Percentiles rank a stretch among this genome's conserved stretches.
phyloP scores from a whole-genome alignment of 2,113 vertebrate genomes.

The Tringa solitaria region DNA sequence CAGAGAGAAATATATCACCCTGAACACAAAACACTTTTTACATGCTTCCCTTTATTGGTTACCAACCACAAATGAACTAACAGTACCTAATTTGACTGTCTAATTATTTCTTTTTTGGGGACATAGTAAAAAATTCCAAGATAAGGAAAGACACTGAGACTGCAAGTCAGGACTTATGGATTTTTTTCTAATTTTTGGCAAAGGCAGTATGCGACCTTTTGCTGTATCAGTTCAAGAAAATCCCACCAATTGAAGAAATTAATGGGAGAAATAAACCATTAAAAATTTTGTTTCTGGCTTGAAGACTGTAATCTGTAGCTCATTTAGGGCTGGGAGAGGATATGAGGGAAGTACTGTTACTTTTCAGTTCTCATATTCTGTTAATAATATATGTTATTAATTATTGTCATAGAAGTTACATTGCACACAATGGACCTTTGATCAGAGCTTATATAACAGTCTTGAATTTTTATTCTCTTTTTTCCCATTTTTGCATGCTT shows the following conservation, averaged over 20 bases:
- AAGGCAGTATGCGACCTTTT: background rate
- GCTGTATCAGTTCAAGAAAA: background rate
- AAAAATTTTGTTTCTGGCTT: background rate
- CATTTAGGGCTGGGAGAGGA: background rate
- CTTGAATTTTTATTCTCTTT: background rate
- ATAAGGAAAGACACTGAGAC: background rate
- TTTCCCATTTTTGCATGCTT: background rate
- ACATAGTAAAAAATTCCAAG: background rate
- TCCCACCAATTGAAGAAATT: background rate
- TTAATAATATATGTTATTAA: background rate
- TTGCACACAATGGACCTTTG: background rate
- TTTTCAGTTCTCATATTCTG: background rate
- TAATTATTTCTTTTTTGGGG: background rate
- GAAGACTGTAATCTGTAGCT: background rate
- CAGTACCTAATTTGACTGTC: background rate
- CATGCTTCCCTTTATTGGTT: background rate
- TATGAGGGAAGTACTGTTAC: background rate
- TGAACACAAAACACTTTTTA: background rate
- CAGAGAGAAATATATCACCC: background rate
- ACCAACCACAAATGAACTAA: background rate
- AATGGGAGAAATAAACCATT: background rate
- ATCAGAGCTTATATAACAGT: background rate
- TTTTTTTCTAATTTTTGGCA: background rate
- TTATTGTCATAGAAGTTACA: background rate
- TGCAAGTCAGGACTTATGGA: background rate